Evolutionary conservation across 2,797 vertebrate species (phyloP), one percentile per base, ranked within the genome.

Genomic region (Channallabes apus): DNA sequence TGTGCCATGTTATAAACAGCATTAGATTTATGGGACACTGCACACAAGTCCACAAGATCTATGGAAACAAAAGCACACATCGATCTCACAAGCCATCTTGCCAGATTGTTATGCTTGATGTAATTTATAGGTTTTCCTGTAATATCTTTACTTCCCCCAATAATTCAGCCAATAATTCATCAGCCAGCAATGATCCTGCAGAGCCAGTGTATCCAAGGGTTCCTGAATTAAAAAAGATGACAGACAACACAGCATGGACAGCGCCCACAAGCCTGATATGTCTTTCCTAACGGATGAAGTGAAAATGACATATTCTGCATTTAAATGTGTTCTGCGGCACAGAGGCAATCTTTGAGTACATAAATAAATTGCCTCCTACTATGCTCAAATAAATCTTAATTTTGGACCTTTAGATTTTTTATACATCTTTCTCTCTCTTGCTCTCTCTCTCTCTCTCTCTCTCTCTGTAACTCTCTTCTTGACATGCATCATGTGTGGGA

Each of bases 341-440:
- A 85, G 18, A 82, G 73, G 72, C 65, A 73, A 73, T 65, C 75
- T 72, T 61, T 78, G 78, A 84, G 82, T 84, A 67, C 84, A 82
- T 84, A 82, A 88, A 82, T 85, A 18, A 20, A 82, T 79, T 79
- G 71, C 54, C 76, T 27, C 83, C 56, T 78, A 72, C 83, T 68
- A 87, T 24, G 73, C 86, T 90, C 85, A 91, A 89, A 92, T 92
- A 91, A 91, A 94, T 93, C 89, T 92, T 92, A 90, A 93, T 91
- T 92, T 89, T 87, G 73, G 17, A 27, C 56, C 27, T 87, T 90
- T 41, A 51, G 65, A 72, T 80, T 22, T 22, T 58, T 5, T 59
- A 75, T 84, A 65, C 86, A 64, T n/a, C 65, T 59, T 29, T 78
- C 56, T 15, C n/a, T 58, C 67, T 62, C 83, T 83, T 62, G 17